Conservation (phyloP, 2,113 vertebrate genomes). For the Nematolebias whitei region DNA sequence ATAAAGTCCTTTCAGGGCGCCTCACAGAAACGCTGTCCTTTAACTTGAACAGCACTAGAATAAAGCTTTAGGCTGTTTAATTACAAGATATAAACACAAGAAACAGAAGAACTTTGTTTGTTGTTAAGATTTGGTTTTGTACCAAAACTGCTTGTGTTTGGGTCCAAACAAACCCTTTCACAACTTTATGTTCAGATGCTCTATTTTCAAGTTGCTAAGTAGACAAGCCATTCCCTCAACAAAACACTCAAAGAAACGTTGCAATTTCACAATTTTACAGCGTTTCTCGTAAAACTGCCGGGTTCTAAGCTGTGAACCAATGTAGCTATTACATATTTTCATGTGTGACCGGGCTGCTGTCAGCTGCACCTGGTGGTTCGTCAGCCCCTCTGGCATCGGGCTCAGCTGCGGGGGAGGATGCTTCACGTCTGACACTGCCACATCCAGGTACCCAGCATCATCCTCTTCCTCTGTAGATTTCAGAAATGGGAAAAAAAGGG, state of each 20-base stretch:
- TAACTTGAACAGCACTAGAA: no score
- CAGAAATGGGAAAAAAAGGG: slow-evolving; percentile 25
- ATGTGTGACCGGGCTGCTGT: slow-evolving; percentile 3
- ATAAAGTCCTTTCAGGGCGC: neutral
- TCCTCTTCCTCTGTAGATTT: slow-evolving; percentile 89
- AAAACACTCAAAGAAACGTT: slow-evolving; percentile 1
- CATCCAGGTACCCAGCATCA: slow-evolving; percentile 91
- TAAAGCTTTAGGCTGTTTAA: no score
- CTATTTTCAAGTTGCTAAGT: neutral
- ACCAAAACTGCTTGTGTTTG: neutral
- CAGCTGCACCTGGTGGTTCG: slow-evolving; percentile 87
- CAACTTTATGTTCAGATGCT: neutral
- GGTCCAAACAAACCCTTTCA: neutral
- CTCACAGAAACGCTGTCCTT: no score
- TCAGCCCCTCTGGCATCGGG: slow-evolving; percentile 92
- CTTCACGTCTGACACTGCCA: slow-evolving; percentile 85
- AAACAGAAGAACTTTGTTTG: neutral
- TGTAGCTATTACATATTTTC: neutral
- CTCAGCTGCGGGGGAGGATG: slow-evolving; percentile 89
- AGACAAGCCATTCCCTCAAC: neutral
- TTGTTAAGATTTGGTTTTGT: neutral
- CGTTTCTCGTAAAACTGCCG: slow-evolving; percentile 1
- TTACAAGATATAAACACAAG: neutral
- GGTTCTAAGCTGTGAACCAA: slow-evolving; percentile 1
- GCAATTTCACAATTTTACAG: neutral